A percentile compares a stretch with the other conserved stretches of the same genome.
These are phyloP conservation scores for Campylomormyrus tamandua DNA, from an alignment of 2,113 vertebrate species.

Conservation along the genomic window DNA sequence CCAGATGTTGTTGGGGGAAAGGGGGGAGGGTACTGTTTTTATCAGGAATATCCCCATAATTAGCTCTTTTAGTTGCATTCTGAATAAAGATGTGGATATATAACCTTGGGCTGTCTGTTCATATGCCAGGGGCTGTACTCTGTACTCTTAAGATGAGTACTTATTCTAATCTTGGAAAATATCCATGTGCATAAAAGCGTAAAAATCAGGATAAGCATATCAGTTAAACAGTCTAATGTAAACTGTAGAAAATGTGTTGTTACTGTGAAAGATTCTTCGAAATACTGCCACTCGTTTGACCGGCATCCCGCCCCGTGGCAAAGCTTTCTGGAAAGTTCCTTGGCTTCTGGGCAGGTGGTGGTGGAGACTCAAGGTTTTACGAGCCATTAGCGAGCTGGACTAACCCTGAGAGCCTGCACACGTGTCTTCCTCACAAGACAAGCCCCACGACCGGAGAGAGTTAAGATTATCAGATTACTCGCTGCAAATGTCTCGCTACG, in stretches of 20 bases:
- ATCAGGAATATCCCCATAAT: neutral
- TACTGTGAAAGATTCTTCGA: neutral
- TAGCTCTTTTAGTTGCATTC: neutral
- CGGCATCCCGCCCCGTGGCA: neutral
- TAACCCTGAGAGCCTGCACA: neutral
- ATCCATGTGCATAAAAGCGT: neutral
- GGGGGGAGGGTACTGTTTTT: neutral
- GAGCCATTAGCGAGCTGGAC: neutral
- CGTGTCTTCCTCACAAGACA: neutral
- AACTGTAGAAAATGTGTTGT: neutral
- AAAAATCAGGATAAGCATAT: neutral
- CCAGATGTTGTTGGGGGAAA: neutral
- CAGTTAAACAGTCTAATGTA: neutral
- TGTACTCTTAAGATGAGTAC: neutral
- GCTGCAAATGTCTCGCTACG: constrained; percentile 21
- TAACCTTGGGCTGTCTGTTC: neutral
- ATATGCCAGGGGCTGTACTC: neutral
- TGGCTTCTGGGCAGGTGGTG: neutral
- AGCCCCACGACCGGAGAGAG: neutral
- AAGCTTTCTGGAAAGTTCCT: neutral
- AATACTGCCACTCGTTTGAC: neutral
- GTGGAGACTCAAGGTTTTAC: neutral
- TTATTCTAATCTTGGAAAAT: neutral
- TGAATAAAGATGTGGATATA: neutral
- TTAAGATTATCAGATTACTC: constrained; percentile 24